Evolutionary conservation across 2,113 vertebrate species (phyloP), one percentile per base, ranked within the genome.

Genomic region (Cyphomyrus plagiostoma): DNA sequence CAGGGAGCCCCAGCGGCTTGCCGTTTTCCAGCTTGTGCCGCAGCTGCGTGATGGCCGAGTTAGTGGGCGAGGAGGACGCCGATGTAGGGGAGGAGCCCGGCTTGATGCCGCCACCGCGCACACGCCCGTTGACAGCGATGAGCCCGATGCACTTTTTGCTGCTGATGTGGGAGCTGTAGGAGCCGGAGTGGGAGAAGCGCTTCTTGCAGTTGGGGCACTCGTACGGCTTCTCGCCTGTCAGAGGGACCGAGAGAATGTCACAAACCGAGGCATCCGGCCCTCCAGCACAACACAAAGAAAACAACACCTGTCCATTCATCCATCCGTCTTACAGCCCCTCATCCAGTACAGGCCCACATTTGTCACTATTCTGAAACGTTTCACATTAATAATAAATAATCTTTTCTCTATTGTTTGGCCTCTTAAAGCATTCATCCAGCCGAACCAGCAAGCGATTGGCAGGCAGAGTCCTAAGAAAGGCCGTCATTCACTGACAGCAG

Each of bases 401-500:
- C 46, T 48, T 86, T 48, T 23, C 35, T 82, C 17, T 45, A 45
- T 82, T 82, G 77, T 50, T 11, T 17, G 46, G 86, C 30, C 53
- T 88, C 50, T 26, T 88, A 8, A 88, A 80, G 70, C 56, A 70
- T 86, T 82, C 89, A 89, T 82, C 58, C 39, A 50, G 26, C 50
- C 58, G 74, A 56, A 84, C 82, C 46, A 46, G 82, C 46, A 84
- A n/a, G 49, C 45, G 26, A 53, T 13, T 48, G 48, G 83, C 48
- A n/a, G 83, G 45, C 42, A 26, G 83, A 26, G 84, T 89, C 70
- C 85, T 19, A 23, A 49, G 46, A 86, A 86, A 91, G 86, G 90
- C 88, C 90, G 88, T 89, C 87, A 92, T 91, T 92, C 89, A 66
- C 91, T 9, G 70, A 86, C 56, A 89, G 89, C 74, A 82, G 90